Base-by-base conservation (phyloP, 2,797 vertebrate species). In the Falco rusticolus region DNA sequence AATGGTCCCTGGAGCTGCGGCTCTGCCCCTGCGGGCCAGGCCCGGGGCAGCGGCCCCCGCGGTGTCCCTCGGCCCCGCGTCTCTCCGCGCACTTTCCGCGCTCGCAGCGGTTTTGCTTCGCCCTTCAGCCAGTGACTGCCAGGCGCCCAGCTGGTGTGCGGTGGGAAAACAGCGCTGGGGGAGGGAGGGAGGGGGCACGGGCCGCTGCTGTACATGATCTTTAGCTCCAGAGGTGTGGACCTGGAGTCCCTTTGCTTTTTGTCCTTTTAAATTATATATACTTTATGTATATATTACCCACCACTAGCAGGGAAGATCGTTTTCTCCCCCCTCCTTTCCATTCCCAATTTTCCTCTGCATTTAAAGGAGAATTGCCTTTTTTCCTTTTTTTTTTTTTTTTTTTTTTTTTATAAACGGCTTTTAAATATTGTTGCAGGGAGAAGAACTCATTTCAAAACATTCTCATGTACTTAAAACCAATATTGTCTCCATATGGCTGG, bases 401-500 rank as follows among this genome's bases (percentile, higher is more conserved):
- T 34, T 68, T 56, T 53, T 89, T 45, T 61, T 39, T 48, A 33
- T 6, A 66, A 82, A 57, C 16, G 26, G 50, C 39, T 75, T 96
- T 91, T 34, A 53, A 87, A 70, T 78, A 41, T 16, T 29, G 61
- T 77, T 43, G 34, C 31, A 28, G 29, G 64, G 86, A 69, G 31
- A 93, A 89, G 28, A 77, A 20, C n/a, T 75, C 25, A 47, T 88
- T 88, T 86, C 59, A 65, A 80, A 89, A 66, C 84, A 31, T 68
- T 61, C 76, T 71, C 68, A 1, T 89, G 61, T 78, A 16, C 78
- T 95, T 94, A 85, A 89, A 89, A 4, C 5, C 34, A 87, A 63
- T 91, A 89, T 96, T 96, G 89, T n/a, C 95, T 96, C 89, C 92
- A 96, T 93, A 93, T 80, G 94, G 48, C 16, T 70, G 74, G 84